phyloP scores from a whole-genome alignment of 2,888 invertebrate genomes.

The Panzeria rudis region DNA sequence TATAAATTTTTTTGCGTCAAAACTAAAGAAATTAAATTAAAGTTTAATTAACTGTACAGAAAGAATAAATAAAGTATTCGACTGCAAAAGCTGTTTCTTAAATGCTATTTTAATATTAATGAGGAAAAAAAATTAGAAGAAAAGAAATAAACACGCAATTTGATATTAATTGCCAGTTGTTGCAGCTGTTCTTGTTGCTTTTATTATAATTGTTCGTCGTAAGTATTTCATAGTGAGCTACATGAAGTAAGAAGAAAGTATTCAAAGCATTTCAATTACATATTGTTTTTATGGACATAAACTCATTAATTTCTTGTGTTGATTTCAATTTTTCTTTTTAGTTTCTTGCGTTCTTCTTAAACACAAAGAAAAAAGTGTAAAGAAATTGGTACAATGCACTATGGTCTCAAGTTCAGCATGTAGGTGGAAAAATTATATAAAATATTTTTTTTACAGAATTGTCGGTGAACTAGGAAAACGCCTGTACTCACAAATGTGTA shows the following conservation, averaged over 20 bases:
- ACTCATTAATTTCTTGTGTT: slow-evolving; percentile 45
- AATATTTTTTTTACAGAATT: background rate
- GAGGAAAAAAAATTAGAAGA: slow-evolving; percentile 3
- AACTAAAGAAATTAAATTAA: background rate
- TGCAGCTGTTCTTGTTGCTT: slow-evolving; percentile 10
- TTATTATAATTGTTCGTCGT: background rate
- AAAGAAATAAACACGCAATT: background rate
- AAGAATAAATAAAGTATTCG: slow-evolving; percentile 1
- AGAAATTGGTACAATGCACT: background rate
- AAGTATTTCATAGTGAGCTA: background rate
- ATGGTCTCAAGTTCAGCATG: background rate
- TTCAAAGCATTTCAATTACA: slow-evolving; percentile 28
- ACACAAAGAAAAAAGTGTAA: slow-evolving; percentile 8
- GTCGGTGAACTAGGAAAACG: too few relatives aligned
- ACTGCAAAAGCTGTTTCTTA: background rate
- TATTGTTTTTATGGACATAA: slow-evolving; percentile 23
- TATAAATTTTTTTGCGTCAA: background rate
- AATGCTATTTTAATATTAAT: slow-evolving; percentile 43
- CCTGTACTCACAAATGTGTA: too few relatives aligned
- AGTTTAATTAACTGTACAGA: background rate
- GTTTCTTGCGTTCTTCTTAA: background rate
- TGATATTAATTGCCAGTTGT: slow-evolving; percentile 29
- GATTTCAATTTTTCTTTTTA: background rate
- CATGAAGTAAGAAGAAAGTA: background rate
- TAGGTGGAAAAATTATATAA: background rate